phyloP scores from a whole-genome alignment of 2,113 vertebrate species.

The Rhipidura dahli region DNA sequence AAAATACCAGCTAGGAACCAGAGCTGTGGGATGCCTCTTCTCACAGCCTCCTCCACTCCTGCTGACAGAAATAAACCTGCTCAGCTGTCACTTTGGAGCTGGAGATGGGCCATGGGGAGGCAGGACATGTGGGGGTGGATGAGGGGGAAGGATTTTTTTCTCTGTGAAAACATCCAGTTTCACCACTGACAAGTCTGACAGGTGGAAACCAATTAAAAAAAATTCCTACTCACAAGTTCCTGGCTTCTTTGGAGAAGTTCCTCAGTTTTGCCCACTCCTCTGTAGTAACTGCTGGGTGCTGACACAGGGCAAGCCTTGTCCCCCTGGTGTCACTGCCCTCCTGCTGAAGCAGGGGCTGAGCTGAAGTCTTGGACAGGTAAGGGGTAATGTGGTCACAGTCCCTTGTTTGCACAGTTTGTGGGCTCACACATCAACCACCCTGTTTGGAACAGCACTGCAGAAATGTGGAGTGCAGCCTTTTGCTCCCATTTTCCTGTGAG shows the following conservation, averaged over 20 bases:
- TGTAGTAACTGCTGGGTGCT: background rate
- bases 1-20: background rate
- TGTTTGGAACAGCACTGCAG: background rate
- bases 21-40: slow-evolving; percentile 18
- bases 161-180: slow-evolving; percentile 34
- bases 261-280: background rate
- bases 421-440: background rate
- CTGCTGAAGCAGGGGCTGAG: background rate
- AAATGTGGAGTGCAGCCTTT: background rate
- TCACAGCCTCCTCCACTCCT: slow-evolving; percentile 58
- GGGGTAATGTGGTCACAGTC: background rate
- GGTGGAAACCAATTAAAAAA: slow-evolving; percentile 16
- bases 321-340: background rate
- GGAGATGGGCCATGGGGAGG: slow-evolving; percentile 10
- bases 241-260: background rate
- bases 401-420: background rate
- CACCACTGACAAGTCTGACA: slow-evolving; percentile 47
- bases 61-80: slow-evolving; percentile 54
- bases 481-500: background rate
- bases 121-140: background rate
- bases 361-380: background rate
- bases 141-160: slow-evolving; percentile 1
- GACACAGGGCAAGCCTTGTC: background rate
- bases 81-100: slow-evolving; percentile 18
- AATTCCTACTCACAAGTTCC: background rate